Base-by-base conservation (phyloP, 2,888 invertebrate genomes). In the Xylocampa areola region DNA sequence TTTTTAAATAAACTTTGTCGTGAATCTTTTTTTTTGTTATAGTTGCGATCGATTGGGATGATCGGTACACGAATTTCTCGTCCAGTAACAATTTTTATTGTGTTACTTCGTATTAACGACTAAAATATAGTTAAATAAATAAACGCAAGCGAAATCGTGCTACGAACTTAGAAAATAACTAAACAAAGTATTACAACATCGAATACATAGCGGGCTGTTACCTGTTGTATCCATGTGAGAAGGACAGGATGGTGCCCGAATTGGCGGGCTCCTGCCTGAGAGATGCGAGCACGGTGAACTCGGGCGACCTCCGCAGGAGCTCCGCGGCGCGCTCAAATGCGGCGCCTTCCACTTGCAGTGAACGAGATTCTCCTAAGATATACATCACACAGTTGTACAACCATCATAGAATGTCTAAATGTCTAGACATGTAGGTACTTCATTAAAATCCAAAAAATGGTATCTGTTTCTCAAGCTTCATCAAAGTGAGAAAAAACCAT, bases 171-270 rank as follows among this genome's bases (percentile, higher is more conserved):
- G 41, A 50, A 27, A 27, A 40, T 33, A 35, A 36, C 40, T 40
- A 52, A 33, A 32, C 30, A 11, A 52, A 39, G 10, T 47, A 55
- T 43, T 25, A 51, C 65, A 67, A 74, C 67, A 67, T 57, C 55
- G 41, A 70, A 37, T 37, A 52, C 36, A 68, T 11, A 49, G 29
- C 47, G 29, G 37, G 53, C 41, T 43, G 16, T 27, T 94, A 96
- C 96, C 96, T 96, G 94, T 96, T 96, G 90, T 95, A 95, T 82
- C 97, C 97, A 89, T 96, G 96, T 64, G 97, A 96, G 93, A 97
- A 97, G 80, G 97, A 96, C 77, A 97, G 94, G 79, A 97, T 96
- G 76, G 97, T 96, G 85, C 97, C 97, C 68, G 96, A 96, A 94
- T 97, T 97, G 80, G 96, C 96, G 74, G 96, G 96, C 88, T 97